These are phyloP conservation scores for Ara ararauna DNA, from an alignment of 2,797 vertebrate species.

Conservation along the genomic window DNA sequence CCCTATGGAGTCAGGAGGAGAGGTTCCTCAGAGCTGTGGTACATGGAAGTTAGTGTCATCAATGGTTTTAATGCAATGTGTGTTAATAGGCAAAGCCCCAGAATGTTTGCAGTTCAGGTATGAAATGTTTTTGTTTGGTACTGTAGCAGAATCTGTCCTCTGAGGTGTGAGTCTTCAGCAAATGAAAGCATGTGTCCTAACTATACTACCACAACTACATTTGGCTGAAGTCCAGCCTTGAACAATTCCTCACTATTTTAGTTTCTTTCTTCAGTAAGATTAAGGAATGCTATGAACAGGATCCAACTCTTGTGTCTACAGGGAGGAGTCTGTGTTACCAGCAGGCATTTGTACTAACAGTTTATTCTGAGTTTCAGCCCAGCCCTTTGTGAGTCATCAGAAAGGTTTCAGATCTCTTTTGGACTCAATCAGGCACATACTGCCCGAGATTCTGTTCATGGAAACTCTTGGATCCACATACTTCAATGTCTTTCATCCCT, in stretches of 20 bases:
- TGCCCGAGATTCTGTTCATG: background rate
- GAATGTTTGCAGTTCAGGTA: background rate
- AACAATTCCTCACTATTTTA: background rate
- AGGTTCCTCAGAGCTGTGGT: background rate
- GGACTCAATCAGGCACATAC: background rate
- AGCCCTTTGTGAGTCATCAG: background rate
- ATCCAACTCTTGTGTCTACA: background rate
- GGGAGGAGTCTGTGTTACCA: background rate
- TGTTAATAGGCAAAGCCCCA: background rate
- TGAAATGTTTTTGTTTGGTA: background rate
- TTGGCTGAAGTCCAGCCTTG: background rate
- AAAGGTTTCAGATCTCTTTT: background rate
- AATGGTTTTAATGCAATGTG: background rate
- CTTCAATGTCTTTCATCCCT: background rate
- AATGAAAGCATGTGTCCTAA: fast-evolving
- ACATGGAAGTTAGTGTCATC: background rate
- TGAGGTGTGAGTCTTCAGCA: background rate
- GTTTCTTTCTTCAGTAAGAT: background rate
- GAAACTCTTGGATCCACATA: background rate
- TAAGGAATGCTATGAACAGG: background rate
- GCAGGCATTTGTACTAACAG: background rate
- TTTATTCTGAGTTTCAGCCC: background rate
- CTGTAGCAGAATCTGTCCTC: background rate
- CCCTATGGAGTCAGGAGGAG: background rate
- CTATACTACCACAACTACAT: background rate